phyloP scores from a whole-genome alignment of 2,113 vertebrate species.

The Cyrtonyx montezumae region DNA sequence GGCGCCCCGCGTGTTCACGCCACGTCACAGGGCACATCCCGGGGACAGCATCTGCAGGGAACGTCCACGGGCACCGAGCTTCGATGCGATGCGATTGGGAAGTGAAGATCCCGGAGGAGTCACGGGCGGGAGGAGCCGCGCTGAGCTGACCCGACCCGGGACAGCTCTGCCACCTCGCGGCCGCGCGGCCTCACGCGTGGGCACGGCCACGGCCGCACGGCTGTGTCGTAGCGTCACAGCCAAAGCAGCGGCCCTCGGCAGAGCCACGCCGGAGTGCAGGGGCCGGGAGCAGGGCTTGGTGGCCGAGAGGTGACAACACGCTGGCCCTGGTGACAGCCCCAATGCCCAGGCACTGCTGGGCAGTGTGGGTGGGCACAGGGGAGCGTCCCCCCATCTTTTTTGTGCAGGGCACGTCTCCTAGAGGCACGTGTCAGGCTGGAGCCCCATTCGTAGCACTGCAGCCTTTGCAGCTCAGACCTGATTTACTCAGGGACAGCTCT shows the following conservation, averaged over 20 bases:
- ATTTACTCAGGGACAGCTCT: accelerated
- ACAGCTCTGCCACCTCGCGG: background rate
- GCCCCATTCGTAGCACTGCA: background rate
- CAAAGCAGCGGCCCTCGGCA: no score
- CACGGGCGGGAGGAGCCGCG: background rate
- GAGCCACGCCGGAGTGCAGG: accelerated
- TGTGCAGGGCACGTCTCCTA: background rate
- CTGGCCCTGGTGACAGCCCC: accelerated
- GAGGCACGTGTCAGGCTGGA: background rate
- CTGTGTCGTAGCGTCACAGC: background rate
- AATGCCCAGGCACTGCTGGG: accelerated
- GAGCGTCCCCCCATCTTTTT: accelerated
- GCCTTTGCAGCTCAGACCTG: background rate
- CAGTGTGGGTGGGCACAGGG: accelerated
- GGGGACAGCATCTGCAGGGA: background rate
- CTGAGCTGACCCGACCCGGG: background rate
- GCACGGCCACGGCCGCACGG: background rate
- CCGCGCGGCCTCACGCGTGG: background rate
- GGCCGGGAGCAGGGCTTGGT: background rate
- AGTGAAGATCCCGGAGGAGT: background rate
- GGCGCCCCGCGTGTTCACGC: accelerated
- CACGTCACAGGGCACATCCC: background rate
- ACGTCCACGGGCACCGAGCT: accelerated
- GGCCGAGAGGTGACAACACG: background rate
- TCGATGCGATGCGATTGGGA: background rate